Conservation (phyloP, 2,888 invertebrate genomes). For the Orgyia antiqua region DNA sequence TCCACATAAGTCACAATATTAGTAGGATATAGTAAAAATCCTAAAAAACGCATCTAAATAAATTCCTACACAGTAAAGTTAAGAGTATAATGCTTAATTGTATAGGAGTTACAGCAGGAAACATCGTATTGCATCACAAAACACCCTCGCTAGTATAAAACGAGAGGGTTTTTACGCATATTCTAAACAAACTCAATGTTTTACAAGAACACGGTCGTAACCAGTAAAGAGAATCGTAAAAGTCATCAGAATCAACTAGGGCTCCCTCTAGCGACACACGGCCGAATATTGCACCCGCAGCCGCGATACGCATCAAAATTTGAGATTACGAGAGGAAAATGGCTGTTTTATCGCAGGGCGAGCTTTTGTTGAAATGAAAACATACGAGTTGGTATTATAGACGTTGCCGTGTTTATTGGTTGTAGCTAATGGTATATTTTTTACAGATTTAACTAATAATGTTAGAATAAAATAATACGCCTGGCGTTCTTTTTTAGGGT, state of each 20-base stretch:
- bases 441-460: too few relatives aligned
- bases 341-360: constrained; percentile 59
- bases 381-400: constrained; percentile 20
- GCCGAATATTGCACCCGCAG: constrained; percentile 12
- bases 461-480: too few relatives aligned
- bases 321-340: constrained; percentile 55
- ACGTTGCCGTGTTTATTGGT: neutral
- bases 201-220: constrained; percentile 26
- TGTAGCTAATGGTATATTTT: neutral
- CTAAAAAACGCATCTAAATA: too few relatives aligned
- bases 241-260: constrained; percentile 31
- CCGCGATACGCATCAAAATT: constrained; percentile 55
- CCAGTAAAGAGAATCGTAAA: constrained; percentile 26
- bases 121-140: neutral
- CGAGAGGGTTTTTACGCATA: constrained; percentile 10
- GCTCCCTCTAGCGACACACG: constrained; percentile 15
- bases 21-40: too few relatives aligned
- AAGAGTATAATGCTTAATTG: too few relatives aligned
- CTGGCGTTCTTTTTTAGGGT: too few relatives aligned
- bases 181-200: constrained; percentile 19
- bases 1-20: too few relatives aligned
- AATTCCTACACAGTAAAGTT: too few relatives aligned
- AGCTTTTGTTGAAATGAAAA: constrained; percentile 19
- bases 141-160: too few relatives aligned
- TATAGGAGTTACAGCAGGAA: too few relatives aligned